Base-by-base conservation (phyloP, 2,797 vertebrate genomes). In the Squalus acanthias region DNA sequence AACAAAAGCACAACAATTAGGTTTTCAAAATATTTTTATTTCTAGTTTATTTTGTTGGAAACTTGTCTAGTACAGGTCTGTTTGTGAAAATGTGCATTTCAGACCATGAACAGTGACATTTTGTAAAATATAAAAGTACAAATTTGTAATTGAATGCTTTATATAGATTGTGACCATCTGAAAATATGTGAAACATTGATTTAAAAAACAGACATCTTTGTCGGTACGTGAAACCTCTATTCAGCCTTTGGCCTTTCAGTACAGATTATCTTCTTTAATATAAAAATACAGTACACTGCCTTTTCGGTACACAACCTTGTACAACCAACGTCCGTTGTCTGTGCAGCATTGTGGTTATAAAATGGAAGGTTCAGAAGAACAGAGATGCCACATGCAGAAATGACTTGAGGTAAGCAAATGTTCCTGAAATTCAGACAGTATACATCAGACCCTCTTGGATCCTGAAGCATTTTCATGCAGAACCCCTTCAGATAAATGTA, bases 351-450 rank as follows among this genome's bases (percentile, higher is more conserved):
- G 67, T 96, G 76, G 85, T 85, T 67, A 88, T 46, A 85, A 65
- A 93, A 97, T 29, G 97, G 97, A 97, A 97, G 97, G 97, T 98
- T 97, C 97, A 97, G 97, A 96, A 97, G 97, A 97, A 97, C 97
- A 97, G 97, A 98, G 97, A 97, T 97, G 97, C 97, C 96, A 96
- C 96, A 79, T 98, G 97, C 97, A 97, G 97, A 97, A 97, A 97
- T 97, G 97, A 98, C 97, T 98, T 98, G 98, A 98, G 98, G 98
- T 98, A 97, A 98, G 98, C 97, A 97, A 95, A 98, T 97, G 98
- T 98, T 98, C 98, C 97, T 98, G 98, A 98, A 97, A 97, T 97
- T 97, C 97, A 97, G 97, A 98, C 97, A 98, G 97, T 97, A 97
- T 96, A 97, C 97, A 98, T 97, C 96, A 96, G 97, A 97, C 97